phyloP scores from a whole-genome alignment of 2,888 invertebrate genomes.

The Brachylomia viminalis region DNA sequence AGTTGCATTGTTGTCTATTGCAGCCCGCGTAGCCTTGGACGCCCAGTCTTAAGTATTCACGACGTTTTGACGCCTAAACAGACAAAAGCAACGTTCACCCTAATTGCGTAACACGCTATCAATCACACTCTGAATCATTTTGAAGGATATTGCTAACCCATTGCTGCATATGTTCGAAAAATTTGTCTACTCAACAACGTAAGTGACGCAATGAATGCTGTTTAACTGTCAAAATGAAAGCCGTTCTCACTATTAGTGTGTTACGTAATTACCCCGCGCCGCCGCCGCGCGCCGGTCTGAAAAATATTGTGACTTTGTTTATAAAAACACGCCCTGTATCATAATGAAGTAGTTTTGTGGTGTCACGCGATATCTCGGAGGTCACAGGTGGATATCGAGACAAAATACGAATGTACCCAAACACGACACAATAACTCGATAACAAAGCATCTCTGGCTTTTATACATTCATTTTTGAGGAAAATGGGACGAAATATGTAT shows the following conservation, averaged over 20 bases:
- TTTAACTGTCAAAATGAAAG: too few relatives aligned
- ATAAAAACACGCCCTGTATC: conserved; percentile 1
- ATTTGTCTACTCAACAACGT: too few relatives aligned
- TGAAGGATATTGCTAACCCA: too few relatives aligned
- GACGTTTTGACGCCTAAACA: not conserved
- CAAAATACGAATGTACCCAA: conserved; percentile 22
- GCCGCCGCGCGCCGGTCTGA: too few relatives aligned
- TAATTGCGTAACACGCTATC: too few relatives aligned
- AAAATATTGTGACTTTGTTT: conserved; percentile 20
- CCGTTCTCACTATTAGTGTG: too few relatives aligned
- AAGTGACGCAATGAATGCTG: too few relatives aligned
- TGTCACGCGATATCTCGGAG: conserved; percentile 32
- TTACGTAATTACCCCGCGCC: too few relatives aligned
- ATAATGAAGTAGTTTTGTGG: conserved; percentile 7
- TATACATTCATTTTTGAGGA: conserved; percentile 26
- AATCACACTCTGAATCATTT: too few relatives aligned
- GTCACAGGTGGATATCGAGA: conserved; percentile 45
- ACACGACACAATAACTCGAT: conserved; percentile 23
- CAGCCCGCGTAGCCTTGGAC: not conserved
- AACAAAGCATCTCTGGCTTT: conserved; percentile 3
- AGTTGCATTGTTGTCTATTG: not conserved
- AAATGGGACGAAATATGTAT: conserved; percentile 1
- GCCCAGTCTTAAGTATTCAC: not conserved
- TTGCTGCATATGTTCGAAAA: too few relatives aligned
- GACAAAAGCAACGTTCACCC: conserved; percentile 12